Evolutionary conservation across 2,888 invertebrate species (phyloP), one percentile per base, ranked within the genome.

Genomic region (Bugula neritina): DNA sequence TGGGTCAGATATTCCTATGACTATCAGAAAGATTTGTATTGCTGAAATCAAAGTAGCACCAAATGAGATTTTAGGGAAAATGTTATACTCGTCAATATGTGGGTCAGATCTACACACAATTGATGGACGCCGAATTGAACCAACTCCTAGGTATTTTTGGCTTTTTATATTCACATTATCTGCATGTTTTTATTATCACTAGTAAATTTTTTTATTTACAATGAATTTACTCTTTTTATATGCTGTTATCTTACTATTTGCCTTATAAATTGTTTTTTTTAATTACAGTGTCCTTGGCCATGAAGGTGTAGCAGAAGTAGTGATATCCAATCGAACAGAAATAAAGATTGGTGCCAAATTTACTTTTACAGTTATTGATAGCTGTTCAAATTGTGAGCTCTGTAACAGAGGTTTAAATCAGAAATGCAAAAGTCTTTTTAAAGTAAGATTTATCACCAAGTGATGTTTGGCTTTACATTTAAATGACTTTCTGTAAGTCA

Each of bases 21-120:
- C 43, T 43, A 43, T 43, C 17, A 17, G 17, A 17, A 43, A 5
- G 17, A 17, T 43, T 43, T 10, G 17, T 17, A 43, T 43, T 43
- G 43, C 43, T 10, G 17, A 17, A 5, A 5, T 43, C 17, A 5
- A 43, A 10, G 43, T 43, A 10, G 5, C 43, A 23, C 72, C 72
- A 25, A 71, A 72, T 13, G 72, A 73, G 25, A 71, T 73, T 13
- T 34, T 75, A n/a, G 73, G 75, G 1, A 75, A 76, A 73, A 75
- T 78, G 35, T 72, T 74, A 21, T 69, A 76, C 17, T 74, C 78
- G 10, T 77, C 78, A 0, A 75, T 78, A 27, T 78, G 78, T 73
- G 72, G 75, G 10, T 74, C 75, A 23, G 78, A 78, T 70, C 73
- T 77, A 13, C 75, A 76, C 31, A 76, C 74, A 25, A 73, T 77